Conservation (phyloP, 1,140 invertebrate genomes). For the Idris sp. region DNA sequence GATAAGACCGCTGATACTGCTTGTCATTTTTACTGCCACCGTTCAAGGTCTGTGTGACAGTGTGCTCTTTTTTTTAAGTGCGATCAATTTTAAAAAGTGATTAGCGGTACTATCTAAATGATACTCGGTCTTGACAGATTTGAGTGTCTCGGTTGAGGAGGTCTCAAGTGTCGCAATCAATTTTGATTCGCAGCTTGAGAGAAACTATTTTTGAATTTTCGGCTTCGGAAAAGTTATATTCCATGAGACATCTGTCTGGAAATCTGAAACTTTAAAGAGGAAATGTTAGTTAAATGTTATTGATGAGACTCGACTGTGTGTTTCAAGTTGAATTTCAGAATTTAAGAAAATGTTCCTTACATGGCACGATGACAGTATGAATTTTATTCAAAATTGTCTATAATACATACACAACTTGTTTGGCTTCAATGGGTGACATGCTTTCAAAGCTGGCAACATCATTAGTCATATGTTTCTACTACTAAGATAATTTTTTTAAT, state of each 20-base stretch:
- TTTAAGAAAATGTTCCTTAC: not conserved
- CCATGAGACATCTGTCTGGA: conserved; percentile 40
- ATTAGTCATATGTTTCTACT: not conserved
- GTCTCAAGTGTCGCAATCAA: too few species aligned
- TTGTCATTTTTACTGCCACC: conserved; percentile 41
- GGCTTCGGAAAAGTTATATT: too few species aligned
- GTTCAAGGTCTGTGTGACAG: conserved; percentile 66
- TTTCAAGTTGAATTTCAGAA: too few species aligned
- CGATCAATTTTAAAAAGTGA: conserved; percentile 11
- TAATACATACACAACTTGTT: not conserved
- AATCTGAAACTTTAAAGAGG: conserved; percentile 20
- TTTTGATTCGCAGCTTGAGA: too few species aligned
- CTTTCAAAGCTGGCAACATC: not conserved
- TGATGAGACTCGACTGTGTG: conserved; percentile 6
- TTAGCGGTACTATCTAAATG: too few species aligned
- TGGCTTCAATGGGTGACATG: not conserved
- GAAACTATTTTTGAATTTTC: too few species aligned
- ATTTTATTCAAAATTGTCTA: not conserved
- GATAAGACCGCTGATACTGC: conserved; percentile 52
- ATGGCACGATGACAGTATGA: too few species aligned
- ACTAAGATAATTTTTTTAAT: conserved; percentile 2
- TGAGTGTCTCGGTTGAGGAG: too few species aligned
- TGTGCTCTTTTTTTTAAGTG: too few species aligned
- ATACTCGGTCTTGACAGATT: too few species aligned
- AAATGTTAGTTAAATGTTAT: conserved; percentile 17